A percentile compares a stretch with the other conserved stretches of the same genome.
phyloP scores from a whole-genome alignment of 2,113 vertebrate genomes.

The Acrocephalus kingi region DNA sequence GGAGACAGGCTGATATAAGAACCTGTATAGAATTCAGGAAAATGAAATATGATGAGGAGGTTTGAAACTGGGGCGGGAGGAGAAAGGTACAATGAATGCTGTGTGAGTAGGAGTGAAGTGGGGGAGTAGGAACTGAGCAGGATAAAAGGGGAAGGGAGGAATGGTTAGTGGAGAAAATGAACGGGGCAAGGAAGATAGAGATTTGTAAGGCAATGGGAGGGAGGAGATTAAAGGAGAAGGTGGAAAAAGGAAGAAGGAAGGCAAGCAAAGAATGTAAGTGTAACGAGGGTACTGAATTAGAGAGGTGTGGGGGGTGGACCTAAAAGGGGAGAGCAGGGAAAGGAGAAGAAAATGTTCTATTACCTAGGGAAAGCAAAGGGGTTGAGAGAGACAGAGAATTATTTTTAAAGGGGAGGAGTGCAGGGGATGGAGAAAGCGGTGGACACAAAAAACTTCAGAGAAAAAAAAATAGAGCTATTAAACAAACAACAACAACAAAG shows the following conservation, averaged over 20 bases:
- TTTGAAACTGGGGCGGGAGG: background rate
- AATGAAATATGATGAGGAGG: constrained; percentile 10
- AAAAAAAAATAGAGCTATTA: background rate
- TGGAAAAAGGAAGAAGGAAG: background rate
- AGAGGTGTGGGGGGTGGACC: background rate
- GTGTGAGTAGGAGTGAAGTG: constrained; percentile 30
- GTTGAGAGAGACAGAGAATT: background rate
- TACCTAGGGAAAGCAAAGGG: background rate
- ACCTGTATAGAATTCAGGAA: constrained; percentile 2
- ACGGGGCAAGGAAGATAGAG: background rate
- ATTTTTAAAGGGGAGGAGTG: background rate
- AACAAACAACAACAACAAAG: background rate
- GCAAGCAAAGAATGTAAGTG: background rate
- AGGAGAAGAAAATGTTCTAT: background rate
- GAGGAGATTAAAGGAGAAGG: background rate
- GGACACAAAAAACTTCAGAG: background rate
- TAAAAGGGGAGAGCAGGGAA: background rate
- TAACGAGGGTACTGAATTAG: background rate
- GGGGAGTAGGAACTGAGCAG: background rate
- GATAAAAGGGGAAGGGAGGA: constrained; percentile 15
- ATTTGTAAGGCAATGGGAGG: background rate
- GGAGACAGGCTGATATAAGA: background rate
- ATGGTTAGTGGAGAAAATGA: constrained; percentile 21
- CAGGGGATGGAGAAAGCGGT: background rate
- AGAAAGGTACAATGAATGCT: background rate